These are phyloP conservation scores for Tupaia tana DNA, from an alignment of 2,113 vertebrate genomes.

Conservation along the genomic window DNA sequence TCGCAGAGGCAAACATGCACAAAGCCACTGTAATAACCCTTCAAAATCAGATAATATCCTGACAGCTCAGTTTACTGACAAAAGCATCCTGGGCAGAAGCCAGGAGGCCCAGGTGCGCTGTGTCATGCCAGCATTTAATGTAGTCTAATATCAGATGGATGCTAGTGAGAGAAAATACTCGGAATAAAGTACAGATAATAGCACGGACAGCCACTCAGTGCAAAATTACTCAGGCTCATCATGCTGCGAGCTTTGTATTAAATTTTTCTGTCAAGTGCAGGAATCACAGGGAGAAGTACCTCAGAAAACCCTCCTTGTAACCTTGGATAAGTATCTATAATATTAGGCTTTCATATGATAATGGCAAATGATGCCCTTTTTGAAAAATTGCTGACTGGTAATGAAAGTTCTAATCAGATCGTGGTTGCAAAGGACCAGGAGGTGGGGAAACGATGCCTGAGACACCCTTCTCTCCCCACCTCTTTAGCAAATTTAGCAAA, in stretches of 20 bases:
- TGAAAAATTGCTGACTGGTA: conserved; percentile 88
- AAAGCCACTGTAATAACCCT: conserved; percentile 84
- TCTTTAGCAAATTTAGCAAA: conserved; percentile 84
- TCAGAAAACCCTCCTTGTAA: conserved; percentile 86
- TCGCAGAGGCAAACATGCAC: conserved; percentile 80
- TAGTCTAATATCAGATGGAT: conserved; percentile 86
- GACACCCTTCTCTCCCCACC: conserved; percentile 31
- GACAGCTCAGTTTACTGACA: conserved; percentile 85
- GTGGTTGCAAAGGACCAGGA: conserved; percentile 80
- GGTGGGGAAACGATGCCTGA: conserved; percentile 37
- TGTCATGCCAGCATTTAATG: conserved; percentile 87
- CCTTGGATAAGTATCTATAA: conserved; percentile 89
- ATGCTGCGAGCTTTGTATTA: conserved; percentile 94
- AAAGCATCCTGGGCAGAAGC: conserved; percentile 85
- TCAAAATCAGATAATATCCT: conserved; percentile 87
- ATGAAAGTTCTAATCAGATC: conserved; percentile 90
- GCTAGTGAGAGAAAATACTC: conserved; percentile 84
- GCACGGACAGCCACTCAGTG: conserved; percentile 89
- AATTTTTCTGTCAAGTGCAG: conserved; percentile 94
- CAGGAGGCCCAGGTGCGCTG: conserved; percentile 87
- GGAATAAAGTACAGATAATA: conserved; percentile 90
- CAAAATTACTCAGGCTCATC: conserved; percentile 92
- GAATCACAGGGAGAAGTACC: conserved; percentile 85
- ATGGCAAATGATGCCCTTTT: conserved; percentile 88
- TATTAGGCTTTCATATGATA: conserved; percentile 91